A percentile compares a stretch with the other conserved stretches of the same genome.
These are phyloP conservation scores for Heterochromis multidens DNA, from an alignment of 2,113 vertebrate species.

Conservation along the genomic window DNA sequence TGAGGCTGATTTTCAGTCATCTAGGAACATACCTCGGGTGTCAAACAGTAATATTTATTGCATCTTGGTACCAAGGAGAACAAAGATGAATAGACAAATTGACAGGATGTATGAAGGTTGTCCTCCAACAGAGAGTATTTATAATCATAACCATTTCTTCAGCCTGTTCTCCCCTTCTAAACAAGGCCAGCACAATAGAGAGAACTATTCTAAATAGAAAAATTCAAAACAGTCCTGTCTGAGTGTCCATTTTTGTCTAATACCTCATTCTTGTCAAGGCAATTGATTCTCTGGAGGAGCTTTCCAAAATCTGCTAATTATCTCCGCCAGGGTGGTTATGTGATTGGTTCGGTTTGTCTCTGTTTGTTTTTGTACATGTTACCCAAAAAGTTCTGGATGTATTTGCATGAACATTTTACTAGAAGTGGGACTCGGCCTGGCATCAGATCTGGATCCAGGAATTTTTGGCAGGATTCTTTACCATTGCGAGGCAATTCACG, in stretches of 20 bases:
- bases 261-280: neutral
- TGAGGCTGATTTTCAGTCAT: neutral
- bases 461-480: neutral
- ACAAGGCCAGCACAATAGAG: neutral
- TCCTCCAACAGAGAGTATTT: neutral
- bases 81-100: neutral
- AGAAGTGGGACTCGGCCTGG: neutral
- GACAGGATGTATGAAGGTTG: neutral
- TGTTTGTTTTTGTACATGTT: neutral
- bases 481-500: neutral
- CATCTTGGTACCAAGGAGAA: neutral
- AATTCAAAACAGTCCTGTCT: neutral
- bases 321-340: neutral
- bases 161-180: neutral
- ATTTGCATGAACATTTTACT: neutral
- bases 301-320: neutral
- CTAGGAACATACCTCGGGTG: neutral
- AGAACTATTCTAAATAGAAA: neutral
- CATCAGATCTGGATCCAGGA: neutral
- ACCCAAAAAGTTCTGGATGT: neutral
- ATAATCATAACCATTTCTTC: neutral
- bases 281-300: neutral
- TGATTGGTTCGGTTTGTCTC: neutral
- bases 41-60: neutral
- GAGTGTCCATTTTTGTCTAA: neutral